Base-by-base conservation (phyloP, 2,113 vertebrate genomes). In the Zonotrichia leucophrys region DNA sequence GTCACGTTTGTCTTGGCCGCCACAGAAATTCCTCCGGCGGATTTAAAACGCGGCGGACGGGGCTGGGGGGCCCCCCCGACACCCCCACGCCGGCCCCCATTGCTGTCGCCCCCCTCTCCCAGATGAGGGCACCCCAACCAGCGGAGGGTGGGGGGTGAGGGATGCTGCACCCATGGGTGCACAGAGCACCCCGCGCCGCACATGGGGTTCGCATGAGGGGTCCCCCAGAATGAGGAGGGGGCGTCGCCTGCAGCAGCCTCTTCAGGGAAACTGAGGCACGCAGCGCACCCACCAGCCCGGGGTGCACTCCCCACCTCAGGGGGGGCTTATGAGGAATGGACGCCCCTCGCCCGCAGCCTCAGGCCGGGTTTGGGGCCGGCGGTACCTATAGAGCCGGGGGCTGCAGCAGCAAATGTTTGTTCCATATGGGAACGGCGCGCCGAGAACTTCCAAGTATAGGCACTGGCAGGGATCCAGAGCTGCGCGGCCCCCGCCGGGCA, bases 1-100 rank as follows among this genome's bases (percentile, higher is more conserved):
- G 98, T 98, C 98, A 98, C 97, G 97, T 98, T 98, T 98, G 97
- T 98, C 97, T 98, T 98, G 97, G 98, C 97, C 96, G 95, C 94
- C 72, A 96, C 96, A 97, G 96, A 97, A 97, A 98, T 97, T 98
- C 97, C 97, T 97, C 97, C 97, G 97, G 97, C 97, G 97, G 98
- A 98, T 97, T 97, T 97, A 97, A 96, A 98, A 97, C 96, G 94
- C 92, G 80, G 94, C 68, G 89, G 89, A 67, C 31, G 77, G 47
- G 68, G 73, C 58, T 87, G 62, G 49, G 60, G 60, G 35, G 13
- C 63, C 50, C 44, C 62, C 66, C 28, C 55, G 10, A 41, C 55
- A 49, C 78, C 84, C 73, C 84, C 73, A n/a, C 33, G 41, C 52
- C 19, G 23, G 3, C 28, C 14, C 39, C n/a, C 50, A 12, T 12